These are phyloP conservation scores for Strigamia transsilvanica DNA, from an alignment of 2,888 invertebrate genomes.

Conservation along the genomic window DNA sequence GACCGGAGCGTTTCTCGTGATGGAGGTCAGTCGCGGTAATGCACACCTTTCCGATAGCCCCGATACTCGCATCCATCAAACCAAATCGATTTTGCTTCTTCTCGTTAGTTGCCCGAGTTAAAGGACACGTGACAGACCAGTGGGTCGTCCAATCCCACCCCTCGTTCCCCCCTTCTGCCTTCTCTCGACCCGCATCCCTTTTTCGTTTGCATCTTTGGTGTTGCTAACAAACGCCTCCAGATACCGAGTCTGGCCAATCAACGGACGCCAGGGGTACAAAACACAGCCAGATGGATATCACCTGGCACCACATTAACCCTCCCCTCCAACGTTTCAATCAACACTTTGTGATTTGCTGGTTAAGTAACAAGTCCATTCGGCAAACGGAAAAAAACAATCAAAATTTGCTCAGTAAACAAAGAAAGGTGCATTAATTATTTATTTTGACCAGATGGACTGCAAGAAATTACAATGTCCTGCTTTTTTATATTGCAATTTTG, in stretches of 20 bases:
- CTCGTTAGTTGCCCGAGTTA: background rate
- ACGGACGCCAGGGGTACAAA: background rate
- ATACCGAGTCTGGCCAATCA: background rate
- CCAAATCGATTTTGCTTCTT: background rate
- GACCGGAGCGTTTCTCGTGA: background rate
- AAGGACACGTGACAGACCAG: background rate
- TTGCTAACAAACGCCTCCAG: slow-evolving; percentile 3
- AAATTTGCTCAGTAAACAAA: background rate
- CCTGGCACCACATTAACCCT: slow-evolving; percentile 1
- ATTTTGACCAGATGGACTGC: no score
- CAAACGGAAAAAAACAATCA: background rate
- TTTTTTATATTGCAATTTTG: no score
- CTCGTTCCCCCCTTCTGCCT: background rate
- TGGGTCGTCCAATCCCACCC: background rate
- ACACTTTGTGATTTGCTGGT: background rate
- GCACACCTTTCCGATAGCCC: background rate
- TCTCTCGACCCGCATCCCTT: background rate
- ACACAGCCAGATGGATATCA: slow-evolving; percentile 3
- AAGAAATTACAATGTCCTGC: no score
- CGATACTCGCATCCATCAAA: background rate
- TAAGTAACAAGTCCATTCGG: background rate
- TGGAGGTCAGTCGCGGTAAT: background rate
- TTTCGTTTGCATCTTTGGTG: slow-evolving; percentile 1
- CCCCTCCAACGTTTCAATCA: slow-evolving; percentile 2
- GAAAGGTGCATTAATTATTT: no score